Evolutionary conservation across 2,113 vertebrate genomes (phyloP).

Genomic region (Archocentrus centrarchus): DNA sequence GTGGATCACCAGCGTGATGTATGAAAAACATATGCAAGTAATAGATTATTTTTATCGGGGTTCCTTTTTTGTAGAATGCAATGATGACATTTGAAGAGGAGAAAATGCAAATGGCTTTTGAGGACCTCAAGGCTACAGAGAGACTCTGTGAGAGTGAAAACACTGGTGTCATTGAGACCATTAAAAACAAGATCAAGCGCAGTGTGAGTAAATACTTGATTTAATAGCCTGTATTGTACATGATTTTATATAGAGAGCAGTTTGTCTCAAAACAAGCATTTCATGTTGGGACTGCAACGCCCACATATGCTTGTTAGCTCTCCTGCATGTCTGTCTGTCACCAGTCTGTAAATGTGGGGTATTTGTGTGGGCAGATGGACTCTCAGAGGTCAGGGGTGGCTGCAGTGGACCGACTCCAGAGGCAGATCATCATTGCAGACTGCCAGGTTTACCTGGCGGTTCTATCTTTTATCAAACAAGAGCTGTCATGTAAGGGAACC

Average conservation of each 20-base stretch:
- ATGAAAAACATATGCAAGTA: not conserved
- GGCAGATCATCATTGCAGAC: slow-evolving; percentile 98
- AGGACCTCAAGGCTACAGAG: slow-evolving; percentile 93
- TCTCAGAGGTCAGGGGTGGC: slow-evolving; percentile 86
- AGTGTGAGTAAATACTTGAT: slow-evolving; percentile 83
- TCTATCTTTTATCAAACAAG: slow-evolving; percentile 96
- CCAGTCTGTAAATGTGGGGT: not conserved
- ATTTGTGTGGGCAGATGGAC: slow-evolving; percentile 83
- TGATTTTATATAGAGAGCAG: not conserved
- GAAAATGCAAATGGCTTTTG: slow-evolving; percentile 93
- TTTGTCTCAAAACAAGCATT: not conserved
- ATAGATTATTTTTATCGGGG: not conserved
- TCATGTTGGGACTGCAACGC: not conserved
- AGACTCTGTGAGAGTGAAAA: slow-evolving; percentile 92
- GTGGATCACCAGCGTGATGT: not conserved
- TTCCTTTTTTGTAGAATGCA: slow-evolving; percentile 82
- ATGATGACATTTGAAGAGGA: slow-evolving; percentile 99
- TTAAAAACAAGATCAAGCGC: slow-evolving; percentile 94
- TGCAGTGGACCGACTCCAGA: slow-evolving; percentile 92
- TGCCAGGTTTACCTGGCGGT: slow-evolving; percentile 98
- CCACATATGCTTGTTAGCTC: not conserved
- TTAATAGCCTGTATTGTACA: not conserved
- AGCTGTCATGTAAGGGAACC: slow-evolving; percentile 87
- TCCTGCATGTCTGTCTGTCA: not conserved
- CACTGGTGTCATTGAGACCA: slow-evolving; percentile 92